phyloP scores from a whole-genome alignment of 2,888 invertebrate species.

The Dromius quadrimaculatus region DNA sequence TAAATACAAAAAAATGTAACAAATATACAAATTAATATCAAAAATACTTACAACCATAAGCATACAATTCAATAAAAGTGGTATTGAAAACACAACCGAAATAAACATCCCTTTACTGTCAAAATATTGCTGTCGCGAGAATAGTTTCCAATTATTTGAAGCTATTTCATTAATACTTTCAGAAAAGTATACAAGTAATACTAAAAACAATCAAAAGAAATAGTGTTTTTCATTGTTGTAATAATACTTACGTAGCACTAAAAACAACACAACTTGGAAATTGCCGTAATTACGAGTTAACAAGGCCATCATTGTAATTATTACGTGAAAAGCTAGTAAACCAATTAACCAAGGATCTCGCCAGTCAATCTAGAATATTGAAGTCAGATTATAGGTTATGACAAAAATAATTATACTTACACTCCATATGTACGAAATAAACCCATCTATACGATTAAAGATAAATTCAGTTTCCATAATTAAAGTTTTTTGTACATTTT shows the following conservation, averaged over 20 bases:
- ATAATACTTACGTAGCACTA: slow-evolving; percentile 79
- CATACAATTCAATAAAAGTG: slow-evolving; percentile 92
- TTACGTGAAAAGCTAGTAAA: slow-evolving; percentile 80
- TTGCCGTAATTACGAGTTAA: slow-evolving; percentile 88
- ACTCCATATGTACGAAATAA: slow-evolving; percentile 82
- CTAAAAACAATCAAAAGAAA: slow-evolving; percentile 68
- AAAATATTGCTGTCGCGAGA: slow-evolving; percentile 93
- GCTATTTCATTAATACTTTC: slow-evolving; percentile 92
- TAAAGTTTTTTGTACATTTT: slow-evolving; percentile 13
- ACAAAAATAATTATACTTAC: slow-evolving; percentile 73
- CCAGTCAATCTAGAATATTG: slow-evolving; percentile 84
- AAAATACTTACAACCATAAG: slow-evolving; percentile 87
- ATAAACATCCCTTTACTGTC: slow-evolving; percentile 94
- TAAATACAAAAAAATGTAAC: slow-evolving; percentile 2
- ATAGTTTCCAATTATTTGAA: slow-evolving; percentile 87
- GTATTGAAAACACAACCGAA: slow-evolving; percentile 93
- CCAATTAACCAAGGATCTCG: slow-evolving; percentile 88
- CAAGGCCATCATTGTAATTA: slow-evolving; percentile 82
- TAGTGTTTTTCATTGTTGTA: not conserved
- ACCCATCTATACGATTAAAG: slow-evolving; percentile 78
- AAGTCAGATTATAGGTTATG: not conserved
- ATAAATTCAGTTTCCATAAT: slow-evolving; percentile 48
- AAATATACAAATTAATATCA: not conserved
- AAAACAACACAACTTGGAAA: slow-evolving; percentile 86
- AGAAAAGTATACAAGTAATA: slow-evolving; percentile 88